Percentiles rank a stretch among this genome's conserved stretches.
These are phyloP conservation scores for Rhipidura dahli DNA, from an alignment of 2,113 vertebrate genomes.

Conservation along the genomic window DNA sequence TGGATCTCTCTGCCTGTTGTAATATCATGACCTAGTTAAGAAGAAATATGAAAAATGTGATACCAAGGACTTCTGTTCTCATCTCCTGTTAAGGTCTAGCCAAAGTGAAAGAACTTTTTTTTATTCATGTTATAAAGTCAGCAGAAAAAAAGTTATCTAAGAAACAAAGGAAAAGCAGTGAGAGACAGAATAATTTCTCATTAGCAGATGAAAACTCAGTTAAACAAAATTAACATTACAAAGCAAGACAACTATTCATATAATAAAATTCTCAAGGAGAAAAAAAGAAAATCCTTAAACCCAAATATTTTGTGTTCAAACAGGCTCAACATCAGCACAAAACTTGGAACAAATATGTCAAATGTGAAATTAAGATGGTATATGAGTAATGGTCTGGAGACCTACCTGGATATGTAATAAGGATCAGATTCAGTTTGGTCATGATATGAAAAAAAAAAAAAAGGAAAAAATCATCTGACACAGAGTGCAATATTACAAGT, in stretches of 20 bases:
- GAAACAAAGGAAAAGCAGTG: background rate
- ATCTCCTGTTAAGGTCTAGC: background rate
- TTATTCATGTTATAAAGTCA: rapidly evolving
- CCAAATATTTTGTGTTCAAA: background rate
- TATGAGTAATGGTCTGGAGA: background rate
- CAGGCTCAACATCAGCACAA: background rate
- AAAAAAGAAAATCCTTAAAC: background rate
- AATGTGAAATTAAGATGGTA: background rate
- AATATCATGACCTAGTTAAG: background rate
- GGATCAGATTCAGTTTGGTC: background rate
- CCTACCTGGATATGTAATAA: background rate
- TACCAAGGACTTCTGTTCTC: background rate
- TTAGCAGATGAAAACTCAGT: background rate
- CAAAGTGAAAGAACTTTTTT: background rate
- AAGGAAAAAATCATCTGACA: background rate
- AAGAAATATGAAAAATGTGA: background rate
- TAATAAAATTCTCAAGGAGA: background rate
- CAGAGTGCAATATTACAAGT: background rate
- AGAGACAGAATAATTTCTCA: background rate
- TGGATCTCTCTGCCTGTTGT: background rate
- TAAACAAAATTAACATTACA: background rate
- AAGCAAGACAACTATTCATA: background rate
- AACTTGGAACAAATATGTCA: background rate
- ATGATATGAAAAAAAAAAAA: background rate
- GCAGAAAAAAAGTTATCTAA: background rate